A percentile compares a stretch with the other conserved stretches of the same genome.
Evolutionary conservation across 2,888 invertebrate species (phyloP).

Genomic region (Pyrocoelia pectoralis): DNA sequence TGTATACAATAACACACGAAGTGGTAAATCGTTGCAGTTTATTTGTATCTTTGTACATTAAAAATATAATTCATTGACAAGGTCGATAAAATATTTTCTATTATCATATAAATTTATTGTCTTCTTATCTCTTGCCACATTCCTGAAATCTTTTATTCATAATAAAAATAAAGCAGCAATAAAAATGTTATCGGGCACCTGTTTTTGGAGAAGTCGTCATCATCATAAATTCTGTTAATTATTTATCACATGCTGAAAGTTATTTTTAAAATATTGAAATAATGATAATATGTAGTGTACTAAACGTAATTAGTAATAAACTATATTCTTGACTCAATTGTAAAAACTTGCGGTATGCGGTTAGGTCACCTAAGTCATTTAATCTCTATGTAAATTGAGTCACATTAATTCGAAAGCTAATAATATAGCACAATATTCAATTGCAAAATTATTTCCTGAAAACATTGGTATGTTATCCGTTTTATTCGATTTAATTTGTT

Average conservation of each 20-base stretch:
- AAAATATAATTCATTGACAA: slow-evolving; percentile 24
- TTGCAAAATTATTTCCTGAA: slow-evolving; percentile 22
- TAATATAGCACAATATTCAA: slow-evolving; percentile 17
- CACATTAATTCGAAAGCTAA: slow-evolving; percentile 20
- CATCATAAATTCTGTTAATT: slow-evolving; percentile 16
- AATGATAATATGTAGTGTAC: slow-evolving; percentile 11
- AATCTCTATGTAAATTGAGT: slow-evolving; percentile 31
- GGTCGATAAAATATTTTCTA: slow-evolving; percentile 26
- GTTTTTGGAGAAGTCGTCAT: slow-evolving; percentile 15
- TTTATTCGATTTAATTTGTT: not conserved
- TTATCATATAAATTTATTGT: slow-evolving; percentile 18
- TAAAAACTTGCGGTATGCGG: slow-evolving; percentile 33
- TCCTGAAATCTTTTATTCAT: slow-evolving; percentile 16
- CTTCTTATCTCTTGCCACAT: slow-evolving; percentile 30
- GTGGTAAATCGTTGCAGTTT: not conserved
- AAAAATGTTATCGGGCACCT: slow-evolving; percentile 22
- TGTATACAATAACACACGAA: not conserved
- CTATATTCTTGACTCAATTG: slow-evolving; percentile 12
- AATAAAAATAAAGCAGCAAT: slow-evolving; percentile 22
- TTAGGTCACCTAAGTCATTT: slow-evolving; percentile 32
- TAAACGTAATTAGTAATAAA: slow-evolving; percentile 15
- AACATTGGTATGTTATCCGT: not conserved
- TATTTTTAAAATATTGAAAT: not conserved
- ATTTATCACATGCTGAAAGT: not conserved
- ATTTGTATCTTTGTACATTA: slow-evolving; percentile 9